phyloP scores from a whole-genome alignment of 2,888 invertebrate species.

The Chloromyia formosa region DNA sequence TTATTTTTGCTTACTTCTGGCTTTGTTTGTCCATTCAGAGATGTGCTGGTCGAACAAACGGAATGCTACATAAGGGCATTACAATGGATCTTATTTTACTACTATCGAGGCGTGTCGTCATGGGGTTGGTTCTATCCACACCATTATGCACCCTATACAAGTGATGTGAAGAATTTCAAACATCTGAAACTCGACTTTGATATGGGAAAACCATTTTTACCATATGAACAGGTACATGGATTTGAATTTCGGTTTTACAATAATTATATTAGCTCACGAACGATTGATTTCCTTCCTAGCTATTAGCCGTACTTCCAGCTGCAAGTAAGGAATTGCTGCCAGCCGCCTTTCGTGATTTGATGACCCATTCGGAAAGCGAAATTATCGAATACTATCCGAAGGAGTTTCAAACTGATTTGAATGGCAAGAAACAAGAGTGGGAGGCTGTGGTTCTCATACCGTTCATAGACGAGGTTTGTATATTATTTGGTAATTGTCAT shows the following conservation, averaged over 20 bases:
- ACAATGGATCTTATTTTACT: constrained; percentile 97
- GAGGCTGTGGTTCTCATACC: constrained; percentile 94
- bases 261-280: too few species aligned
- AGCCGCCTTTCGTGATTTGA: constrained; percentile 77
- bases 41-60: constrained; percentile 82
- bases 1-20: background rate
- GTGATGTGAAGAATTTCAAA: constrained; percentile 86
- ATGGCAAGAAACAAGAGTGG: constrained; percentile 97
- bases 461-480: constrained; percentile 83
- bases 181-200: constrained; percentile 83
- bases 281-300: constrained; percentile 62
- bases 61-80: constrained; percentile 91
- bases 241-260: background rate
- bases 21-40: constrained; percentile 70
- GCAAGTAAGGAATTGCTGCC: constrained; percentile 85
- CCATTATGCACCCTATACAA: constrained; percentile 96
- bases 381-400: constrained; percentile 91
- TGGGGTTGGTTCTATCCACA: constrained; percentile 99
- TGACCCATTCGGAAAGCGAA: constrained; percentile 77
- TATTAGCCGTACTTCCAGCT: constrained; percentile 87
- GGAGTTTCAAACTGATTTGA: constrained; percentile 92
- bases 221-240: constrained; percentile 84
- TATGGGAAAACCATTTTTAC: constrained; percentile 86
- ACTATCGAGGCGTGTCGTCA: constrained; percentile 94
- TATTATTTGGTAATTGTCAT: too few species aligned